phyloP scores from a whole-genome alignment of 2,113 vertebrate genomes.

The Corythornis cristatus region DNA sequence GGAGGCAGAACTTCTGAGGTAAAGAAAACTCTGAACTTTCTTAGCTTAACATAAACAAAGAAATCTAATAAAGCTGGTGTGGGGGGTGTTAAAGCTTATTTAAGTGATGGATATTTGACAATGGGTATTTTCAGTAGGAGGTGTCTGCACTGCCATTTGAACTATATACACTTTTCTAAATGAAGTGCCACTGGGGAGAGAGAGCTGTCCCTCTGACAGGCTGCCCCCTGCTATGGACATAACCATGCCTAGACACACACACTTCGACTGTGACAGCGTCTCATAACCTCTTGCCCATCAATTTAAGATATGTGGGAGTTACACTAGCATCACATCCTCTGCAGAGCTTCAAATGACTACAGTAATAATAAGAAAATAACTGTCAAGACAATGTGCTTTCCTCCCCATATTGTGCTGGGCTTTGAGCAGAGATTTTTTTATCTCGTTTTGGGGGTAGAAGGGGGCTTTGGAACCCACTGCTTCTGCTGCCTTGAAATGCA shows the following conservation, averaged over 20 bases:
- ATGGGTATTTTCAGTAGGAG: neutral
- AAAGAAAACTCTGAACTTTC: neutral
- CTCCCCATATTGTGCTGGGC: neutral
- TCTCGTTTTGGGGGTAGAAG: fast-evolving
- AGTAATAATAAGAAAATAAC: neutral
- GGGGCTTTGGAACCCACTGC: neutral
- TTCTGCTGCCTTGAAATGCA: neutral
- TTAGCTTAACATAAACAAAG: neutral
- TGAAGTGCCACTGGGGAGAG: fast-evolving
- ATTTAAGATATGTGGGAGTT: neutral
- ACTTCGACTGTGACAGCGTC: fast-evolving
- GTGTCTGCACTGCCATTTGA: neutral
- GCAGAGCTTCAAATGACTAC: neutral
- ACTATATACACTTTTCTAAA: neutral
- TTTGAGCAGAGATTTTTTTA: neutral
- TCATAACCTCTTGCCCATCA: neutral
- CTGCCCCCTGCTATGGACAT: neutral
- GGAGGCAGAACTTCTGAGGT: neutral
- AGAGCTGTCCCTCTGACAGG: neutral
- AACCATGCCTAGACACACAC: neutral
- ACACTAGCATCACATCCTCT: neutral
- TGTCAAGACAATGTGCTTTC: neutral
- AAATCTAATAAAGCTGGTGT: neutral
- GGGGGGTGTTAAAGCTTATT: neutral
- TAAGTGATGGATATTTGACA: neutral